Conservation (phyloP, 2,797 vertebrate genomes). For the Pagetopsis macropterus region DNA sequence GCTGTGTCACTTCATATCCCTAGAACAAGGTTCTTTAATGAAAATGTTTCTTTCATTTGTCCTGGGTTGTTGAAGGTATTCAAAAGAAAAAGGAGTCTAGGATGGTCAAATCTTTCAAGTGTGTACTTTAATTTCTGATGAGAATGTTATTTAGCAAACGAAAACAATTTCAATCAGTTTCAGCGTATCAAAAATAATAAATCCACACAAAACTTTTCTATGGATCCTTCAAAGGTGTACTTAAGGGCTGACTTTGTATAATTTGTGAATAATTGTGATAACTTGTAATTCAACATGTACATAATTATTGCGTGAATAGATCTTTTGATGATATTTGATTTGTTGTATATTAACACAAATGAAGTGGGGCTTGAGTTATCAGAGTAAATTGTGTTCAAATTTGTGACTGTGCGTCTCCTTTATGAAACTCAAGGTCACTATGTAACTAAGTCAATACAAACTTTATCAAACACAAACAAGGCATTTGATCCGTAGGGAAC, state of each 20-base stretch:
- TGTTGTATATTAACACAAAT: slow-evolving; percentile 57
- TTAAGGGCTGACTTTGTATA: slow-evolving; percentile 75
- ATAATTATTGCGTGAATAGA: slow-evolving; percentile 63
- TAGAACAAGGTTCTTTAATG: slow-evolving; percentile 17
- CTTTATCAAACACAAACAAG: not conserved
- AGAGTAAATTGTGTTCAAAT: slow-evolving; percentile 48
- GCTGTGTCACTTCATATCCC: slow-evolving; percentile 58
- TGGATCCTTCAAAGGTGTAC: slow-evolving; percentile 38
- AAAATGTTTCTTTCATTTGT: not conserved
- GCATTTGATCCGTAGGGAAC: not conserved
- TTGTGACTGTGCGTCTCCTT: slow-evolving; percentile 21
- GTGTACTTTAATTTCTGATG: slow-evolving; percentile 21
- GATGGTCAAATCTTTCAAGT: not conserved
- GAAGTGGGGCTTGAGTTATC: slow-evolving; percentile 26
- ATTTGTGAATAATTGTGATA: slow-evolving; percentile 70
- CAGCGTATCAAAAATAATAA: slow-evolving; percentile 28
- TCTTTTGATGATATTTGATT: slow-evolving; percentile 37
- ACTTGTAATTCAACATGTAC: slow-evolving; percentile 60
- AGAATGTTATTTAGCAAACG: slow-evolving; percentile 34
- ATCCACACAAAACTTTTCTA: slow-evolving; percentile 31
- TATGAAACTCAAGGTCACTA: slow-evolving; percentile 18
- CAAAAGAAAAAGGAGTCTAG: slow-evolving; percentile 26
- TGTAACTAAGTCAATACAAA: not conserved
- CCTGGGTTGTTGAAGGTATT: slow-evolving; percentile 21
- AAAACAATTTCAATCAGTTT: slow-evolving; percentile 35